These are phyloP conservation scores for Trissolcus basalis DNA, from an alignment of 1,140 invertebrate species.

Conservation along the genomic window DNA sequence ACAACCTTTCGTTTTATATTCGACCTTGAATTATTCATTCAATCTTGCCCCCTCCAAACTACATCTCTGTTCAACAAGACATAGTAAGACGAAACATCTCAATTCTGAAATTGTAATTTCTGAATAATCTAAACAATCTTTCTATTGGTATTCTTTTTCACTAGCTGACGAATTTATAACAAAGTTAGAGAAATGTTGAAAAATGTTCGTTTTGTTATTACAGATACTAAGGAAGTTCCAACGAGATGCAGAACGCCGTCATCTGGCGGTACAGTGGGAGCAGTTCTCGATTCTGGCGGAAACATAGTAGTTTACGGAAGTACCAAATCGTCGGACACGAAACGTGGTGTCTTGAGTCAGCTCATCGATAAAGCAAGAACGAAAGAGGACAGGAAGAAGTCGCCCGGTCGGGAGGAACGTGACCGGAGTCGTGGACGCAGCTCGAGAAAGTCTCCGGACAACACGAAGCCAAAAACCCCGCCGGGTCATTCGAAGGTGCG, in stretches of 20 bases:
- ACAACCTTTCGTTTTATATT: slow-evolving; percentile 6
- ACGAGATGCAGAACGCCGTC: slow-evolving; percentile 71
- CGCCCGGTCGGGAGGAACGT: slow-evolving; percentile 70
- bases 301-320: slow-evolving; percentile 73
- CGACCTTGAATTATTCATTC: not conserved
- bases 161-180: no score
- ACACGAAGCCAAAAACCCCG: slow-evolving; percentile 76
- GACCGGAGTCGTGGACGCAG: slow-evolving; percentile 70
- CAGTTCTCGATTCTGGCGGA: slow-evolving; percentile 70
- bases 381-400: slow-evolving; percentile 78
- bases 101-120: no score
- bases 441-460: slow-evolving; percentile 73
- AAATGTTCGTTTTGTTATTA: not conserved
- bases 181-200: no score
- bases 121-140: no score
- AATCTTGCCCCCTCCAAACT: not conserved
- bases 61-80: not conserved
- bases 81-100: no score
- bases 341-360: slow-evolving; percentile 77
- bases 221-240: slow-evolving; percentile 71
- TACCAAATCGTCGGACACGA: slow-evolving; percentile 67
- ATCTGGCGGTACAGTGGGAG: slow-evolving; percentile 64
- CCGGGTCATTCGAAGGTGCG: slow-evolving; percentile 71
- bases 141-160: no score
- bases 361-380: slow-evolving; percentile 77